Percentiles rank a stretch among this genome's conserved stretches.
These are phyloP conservation scores for Apus apus DNA, from an alignment of 2,113 vertebrate genomes.

Conservation along the genomic window DNA sequence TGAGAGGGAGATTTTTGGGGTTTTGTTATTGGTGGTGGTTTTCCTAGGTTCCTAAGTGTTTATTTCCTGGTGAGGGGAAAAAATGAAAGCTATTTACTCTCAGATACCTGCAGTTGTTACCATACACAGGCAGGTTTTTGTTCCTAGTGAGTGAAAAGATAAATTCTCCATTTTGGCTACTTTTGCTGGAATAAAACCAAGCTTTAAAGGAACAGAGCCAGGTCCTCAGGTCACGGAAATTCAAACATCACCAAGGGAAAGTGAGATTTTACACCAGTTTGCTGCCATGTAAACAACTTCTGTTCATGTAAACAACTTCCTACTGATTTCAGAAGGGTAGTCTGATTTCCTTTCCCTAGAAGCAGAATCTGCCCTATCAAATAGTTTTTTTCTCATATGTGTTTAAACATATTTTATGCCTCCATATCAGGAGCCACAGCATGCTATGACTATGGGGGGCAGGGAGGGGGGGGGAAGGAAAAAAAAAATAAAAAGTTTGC, in stretches of 20 bases:
- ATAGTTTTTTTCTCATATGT: not conserved
- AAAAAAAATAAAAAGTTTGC: not conserved
- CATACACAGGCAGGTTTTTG: not conserved
- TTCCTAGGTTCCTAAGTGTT: not conserved
- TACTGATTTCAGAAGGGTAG: not conserved
- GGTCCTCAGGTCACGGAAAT: constrained; percentile 8
- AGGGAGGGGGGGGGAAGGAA: not conserved
- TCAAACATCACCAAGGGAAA: not conserved
- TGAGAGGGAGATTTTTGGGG: not conserved
- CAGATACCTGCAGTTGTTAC: not conserved
- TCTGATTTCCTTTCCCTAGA: not conserved
- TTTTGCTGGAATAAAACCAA: not conserved
- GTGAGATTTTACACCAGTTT: not conserved
- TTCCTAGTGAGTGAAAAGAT: not conserved
- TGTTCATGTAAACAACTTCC: constrained; percentile 6
- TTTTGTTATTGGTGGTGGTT: not conserved
- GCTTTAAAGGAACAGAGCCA: not conserved
- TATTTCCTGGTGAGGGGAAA: not conserved
- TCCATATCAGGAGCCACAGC: not conserved
- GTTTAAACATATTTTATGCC: not conserved
- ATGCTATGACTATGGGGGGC: not conserved
- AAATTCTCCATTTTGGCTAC: not conserved
- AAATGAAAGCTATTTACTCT: not conserved
- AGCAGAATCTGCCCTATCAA: not conserved
- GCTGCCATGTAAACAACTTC: not conserved